A percentile compares a stretch with the other conserved stretches of the same genome.
phyloP scores from a whole-genome alignment of 2,888 invertebrate species.

The Micoletzkya japonica region DNA sequence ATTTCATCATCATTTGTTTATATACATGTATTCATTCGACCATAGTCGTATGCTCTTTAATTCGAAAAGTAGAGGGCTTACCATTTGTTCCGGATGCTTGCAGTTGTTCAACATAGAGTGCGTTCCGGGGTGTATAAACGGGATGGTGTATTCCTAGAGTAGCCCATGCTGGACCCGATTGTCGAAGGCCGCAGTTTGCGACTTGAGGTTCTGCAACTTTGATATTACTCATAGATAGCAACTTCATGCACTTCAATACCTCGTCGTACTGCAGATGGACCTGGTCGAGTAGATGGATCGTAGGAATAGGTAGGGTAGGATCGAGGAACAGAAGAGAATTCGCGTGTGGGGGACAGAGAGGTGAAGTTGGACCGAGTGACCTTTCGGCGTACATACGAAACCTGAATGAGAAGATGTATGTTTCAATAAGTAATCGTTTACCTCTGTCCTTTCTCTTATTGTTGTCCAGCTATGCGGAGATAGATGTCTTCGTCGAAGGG shows the following conservation, averaged over 20 bases:
- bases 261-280: too few relatives aligned
- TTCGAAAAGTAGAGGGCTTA: neutral
- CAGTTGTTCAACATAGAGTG: conserved; percentile 15
- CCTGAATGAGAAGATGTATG: neutral
- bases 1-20: neutral
- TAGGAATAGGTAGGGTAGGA: conserved; percentile 11
- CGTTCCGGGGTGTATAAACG: conserved; percentile 15
- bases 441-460: conserved; percentile 27
- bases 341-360: conserved; percentile 25
- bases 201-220: neutral
- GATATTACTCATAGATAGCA: too few relatives aligned
- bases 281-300: too few relatives aligned
- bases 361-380: conserved; percentile 14
- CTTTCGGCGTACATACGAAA: conserved; percentile 20
- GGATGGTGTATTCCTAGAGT: conserved; percentile 25
- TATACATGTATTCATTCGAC: neutral
- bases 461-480: conserved; percentile 29
- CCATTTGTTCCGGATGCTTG: neutral
- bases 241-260: too few relatives aligned
- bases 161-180: conserved; percentile 20
- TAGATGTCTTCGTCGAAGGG: neutral
- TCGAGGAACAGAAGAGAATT: conserved; percentile 19
- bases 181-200: conserved; percentile 21
- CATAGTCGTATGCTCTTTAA: neutral
- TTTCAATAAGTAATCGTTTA: neutral